Conservation (phyloP, 2,113 vertebrate genomes). For the Accipiter cooperii region DNA sequence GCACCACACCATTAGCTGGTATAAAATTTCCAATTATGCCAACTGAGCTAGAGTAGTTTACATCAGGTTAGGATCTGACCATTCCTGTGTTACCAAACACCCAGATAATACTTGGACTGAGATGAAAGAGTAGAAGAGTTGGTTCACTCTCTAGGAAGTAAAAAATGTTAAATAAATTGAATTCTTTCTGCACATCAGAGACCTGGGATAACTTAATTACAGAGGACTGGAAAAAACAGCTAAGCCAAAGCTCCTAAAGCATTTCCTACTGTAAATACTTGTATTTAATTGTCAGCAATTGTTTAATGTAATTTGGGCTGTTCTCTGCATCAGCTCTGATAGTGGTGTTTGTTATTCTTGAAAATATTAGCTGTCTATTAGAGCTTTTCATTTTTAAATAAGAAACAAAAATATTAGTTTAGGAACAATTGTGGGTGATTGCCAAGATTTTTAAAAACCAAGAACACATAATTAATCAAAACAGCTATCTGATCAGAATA, state of each 20-base stretch:
- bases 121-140: not conserved
- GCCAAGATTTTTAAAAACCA: not conserved
- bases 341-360: not conserved
- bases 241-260: not conserved
- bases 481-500: not conserved
- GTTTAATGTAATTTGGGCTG: not conserved
- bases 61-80: not conserved
- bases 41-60: not conserved
- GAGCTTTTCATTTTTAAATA: not conserved
- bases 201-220: not conserved
- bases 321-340: not conserved
- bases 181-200: not conserved
- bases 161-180: not conserved
- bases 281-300: slow-evolving; percentile 7
- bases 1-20: not conserved
- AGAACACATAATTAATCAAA: not conserved
- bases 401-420: not conserved
- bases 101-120: not conserved
- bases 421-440: not conserved
- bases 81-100: not conserved
- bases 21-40: not conserved
- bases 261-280: not conserved
- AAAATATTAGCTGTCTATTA: not conserved
- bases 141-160: not conserved
- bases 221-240: not conserved